phyloP scores from a whole-genome alignment of 2,888 invertebrate species.

The Ceriagrion tenellum region DNA sequence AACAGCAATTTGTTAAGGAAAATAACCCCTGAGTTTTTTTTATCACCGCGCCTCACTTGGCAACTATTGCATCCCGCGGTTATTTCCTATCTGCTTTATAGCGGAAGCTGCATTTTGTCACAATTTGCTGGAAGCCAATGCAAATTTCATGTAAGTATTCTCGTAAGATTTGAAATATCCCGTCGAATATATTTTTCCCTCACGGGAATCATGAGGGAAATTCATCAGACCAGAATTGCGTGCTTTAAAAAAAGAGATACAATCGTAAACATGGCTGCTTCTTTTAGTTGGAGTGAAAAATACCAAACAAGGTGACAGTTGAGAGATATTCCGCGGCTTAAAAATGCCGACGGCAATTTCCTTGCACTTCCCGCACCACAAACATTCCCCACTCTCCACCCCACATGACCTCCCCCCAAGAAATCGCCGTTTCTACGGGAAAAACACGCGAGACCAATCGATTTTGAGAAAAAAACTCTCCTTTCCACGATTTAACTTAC shows the following conservation, averaged over 20 bases:
- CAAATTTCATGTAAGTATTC: not conserved
- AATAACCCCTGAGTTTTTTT: too few species aligned
- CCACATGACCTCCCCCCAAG: not conserved
- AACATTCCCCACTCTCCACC: not conserved
- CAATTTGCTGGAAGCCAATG: not conserved
- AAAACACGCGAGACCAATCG: slow-evolving; percentile 46
- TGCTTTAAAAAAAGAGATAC: not conserved
- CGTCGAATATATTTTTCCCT: not conserved
- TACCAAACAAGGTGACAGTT: not conserved
- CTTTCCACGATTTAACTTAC: not conserved
- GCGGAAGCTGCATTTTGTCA: not conserved
- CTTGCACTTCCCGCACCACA: slow-evolving; percentile 36
- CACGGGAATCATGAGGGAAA: not conserved
- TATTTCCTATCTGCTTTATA: not conserved
- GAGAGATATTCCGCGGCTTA: not conserved
- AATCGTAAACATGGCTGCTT: not conserved
- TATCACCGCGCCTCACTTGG: not conserved
- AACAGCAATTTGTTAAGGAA: too few species aligned
- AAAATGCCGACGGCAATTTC: not conserved
- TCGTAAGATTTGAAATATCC: not conserved
- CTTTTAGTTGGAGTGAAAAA: not conserved
- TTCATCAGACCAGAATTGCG: not conserved
- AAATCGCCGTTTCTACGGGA: slow-evolving; percentile 8
- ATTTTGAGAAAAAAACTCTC: not conserved
- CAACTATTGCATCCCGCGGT: not conserved